A percentile compares a stretch with the other conserved stretches of the same genome.
These are phyloP conservation scores for Aethina tumida DNA, from an alignment of 1,140 invertebrate genomes.

Conservation along the genomic window DNA sequence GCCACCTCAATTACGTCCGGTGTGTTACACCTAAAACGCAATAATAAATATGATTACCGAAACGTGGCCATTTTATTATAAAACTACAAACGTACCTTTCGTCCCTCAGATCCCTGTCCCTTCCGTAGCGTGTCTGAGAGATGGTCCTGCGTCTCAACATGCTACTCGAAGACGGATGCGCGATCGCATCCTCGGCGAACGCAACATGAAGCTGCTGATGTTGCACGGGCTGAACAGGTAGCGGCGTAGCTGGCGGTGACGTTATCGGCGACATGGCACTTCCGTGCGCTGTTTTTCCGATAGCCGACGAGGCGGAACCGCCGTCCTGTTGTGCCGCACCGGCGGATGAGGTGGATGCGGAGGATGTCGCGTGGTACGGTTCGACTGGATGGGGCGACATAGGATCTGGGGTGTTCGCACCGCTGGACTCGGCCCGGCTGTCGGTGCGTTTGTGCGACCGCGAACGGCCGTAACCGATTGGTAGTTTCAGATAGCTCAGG, in stretches of 20 bases:
- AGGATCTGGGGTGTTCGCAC: slow-evolving; percentile 61
- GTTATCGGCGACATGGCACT: slow-evolving; percentile 43
- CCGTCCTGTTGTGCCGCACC: no score
- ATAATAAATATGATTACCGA: neutral
- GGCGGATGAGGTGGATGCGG: slow-evolving; percentile 28
- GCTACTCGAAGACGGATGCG: slow-evolving; percentile 33
- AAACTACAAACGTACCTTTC: slow-evolving; percentile 15
- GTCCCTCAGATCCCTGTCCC: slow-evolving; percentile 36
- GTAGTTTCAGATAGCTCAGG: slow-evolving; percentile 56
- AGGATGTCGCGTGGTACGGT: slow-evolving; percentile 9
- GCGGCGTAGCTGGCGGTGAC: slow-evolving; percentile 49
- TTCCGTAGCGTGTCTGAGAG: slow-evolving; percentile 36
- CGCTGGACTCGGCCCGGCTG: slow-evolving; percentile 57
- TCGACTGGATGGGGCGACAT: slow-evolving; percentile 37
- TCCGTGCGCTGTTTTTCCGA: slow-evolving; percentile 19
- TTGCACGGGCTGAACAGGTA: slow-evolving; percentile 30
- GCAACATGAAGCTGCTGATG: slow-evolving; percentile 29
- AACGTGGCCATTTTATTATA: slow-evolving; percentile 1
- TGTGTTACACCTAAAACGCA: slow-evolving; percentile 28
- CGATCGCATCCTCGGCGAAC: slow-evolving; percentile 15
- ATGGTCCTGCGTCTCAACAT: slow-evolving; percentile 41
- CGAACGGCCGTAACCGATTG: slow-evolving; percentile 45
- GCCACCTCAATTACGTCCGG: slow-evolving; percentile 31
- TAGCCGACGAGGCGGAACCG: no score
- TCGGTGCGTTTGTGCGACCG: slow-evolving; percentile 52